A percentile compares a stretch with the other conserved stretches of the same genome.
phyloP scores from a whole-genome alignment of 53 echinoderm and acorn worm species.

The Antedon mediterranea region DNA sequence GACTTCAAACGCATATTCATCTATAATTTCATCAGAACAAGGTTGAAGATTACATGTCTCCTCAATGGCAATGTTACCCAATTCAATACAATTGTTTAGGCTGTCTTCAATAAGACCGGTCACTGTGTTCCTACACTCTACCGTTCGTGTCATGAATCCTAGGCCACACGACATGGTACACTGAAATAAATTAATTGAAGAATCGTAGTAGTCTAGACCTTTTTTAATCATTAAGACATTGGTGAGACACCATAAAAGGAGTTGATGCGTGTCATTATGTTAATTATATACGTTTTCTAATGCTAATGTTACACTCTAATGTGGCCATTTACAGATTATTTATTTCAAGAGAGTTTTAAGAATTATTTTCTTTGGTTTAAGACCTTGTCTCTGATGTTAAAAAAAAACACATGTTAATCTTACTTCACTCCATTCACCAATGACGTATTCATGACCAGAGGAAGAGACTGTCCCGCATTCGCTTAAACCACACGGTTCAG shows the following conservation, averaged over 20 bases:
- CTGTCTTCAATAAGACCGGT: not conserved
- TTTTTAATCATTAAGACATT: no score
- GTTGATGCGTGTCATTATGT: no score
- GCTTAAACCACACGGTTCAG: not conserved
- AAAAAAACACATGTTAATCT: not conserved
- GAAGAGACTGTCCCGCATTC: not conserved
- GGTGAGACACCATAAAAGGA: no score
- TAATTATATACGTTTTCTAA: no score
- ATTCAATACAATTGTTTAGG: not conserved
- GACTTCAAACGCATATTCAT: not conserved
- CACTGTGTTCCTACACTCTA: not conserved
- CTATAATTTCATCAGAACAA: not conserved
- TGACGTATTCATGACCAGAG: not conserved
- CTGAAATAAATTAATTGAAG: not conserved
- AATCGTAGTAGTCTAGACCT: no score
- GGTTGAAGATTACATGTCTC: not conserved
- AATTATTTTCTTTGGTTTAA: no score
- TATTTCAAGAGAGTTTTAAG: no score
- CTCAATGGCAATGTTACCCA: not conserved
- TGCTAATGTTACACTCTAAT: no score
- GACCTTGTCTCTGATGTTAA: no score
- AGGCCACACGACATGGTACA: not conserved
- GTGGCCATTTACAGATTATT: no score
- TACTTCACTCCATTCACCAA: not conserved
- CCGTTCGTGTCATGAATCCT: not conserved